These are phyloP conservation scores for Atta colombica DNA, from an alignment of 1,140 invertebrate species.

Conservation along the genomic window DNA sequence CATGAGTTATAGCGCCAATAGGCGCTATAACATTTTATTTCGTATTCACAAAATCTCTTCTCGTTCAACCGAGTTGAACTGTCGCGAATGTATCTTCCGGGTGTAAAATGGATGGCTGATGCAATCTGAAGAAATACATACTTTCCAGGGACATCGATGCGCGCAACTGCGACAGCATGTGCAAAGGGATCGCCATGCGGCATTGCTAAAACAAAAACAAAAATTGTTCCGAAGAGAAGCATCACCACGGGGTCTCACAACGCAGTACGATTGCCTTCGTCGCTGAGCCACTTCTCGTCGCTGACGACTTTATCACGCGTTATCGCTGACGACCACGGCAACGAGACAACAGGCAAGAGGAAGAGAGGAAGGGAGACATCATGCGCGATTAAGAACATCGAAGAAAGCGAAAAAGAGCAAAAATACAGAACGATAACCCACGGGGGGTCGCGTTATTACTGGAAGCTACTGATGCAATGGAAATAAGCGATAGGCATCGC, in stretches of 20 bases:
- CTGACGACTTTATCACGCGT: constrained; percentile 36
- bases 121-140: constrained; percentile 26
- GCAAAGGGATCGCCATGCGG: constrained; percentile 37
- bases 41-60: not conserved
- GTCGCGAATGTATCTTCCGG: not conserved
- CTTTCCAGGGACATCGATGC: constrained; percentile 54
- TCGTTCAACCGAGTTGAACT: not conserved
- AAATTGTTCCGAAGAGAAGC: not conserved
- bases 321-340: constrained; percentile 55
- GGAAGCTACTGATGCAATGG: constrained; percentile 68
- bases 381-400: constrained; percentile 33
- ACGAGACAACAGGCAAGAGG: constrained; percentile 9
- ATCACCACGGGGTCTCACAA: too few relatives aligned
- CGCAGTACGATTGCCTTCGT: not conserved
- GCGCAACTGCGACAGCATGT: constrained; percentile 13
- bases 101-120: constrained; percentile 7
- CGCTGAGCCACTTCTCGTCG: constrained; percentile 3
- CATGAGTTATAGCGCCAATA: not conserved
- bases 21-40: not conserved
- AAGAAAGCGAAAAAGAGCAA: constrained; percentile 53
- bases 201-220: constrained; percentile 11
- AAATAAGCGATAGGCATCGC: constrained; percentile 66
- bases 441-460: constrained; percentile 64
- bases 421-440: constrained; percentile 67
- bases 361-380: constrained; percentile 6